phyloP scores from a whole-genome alignment of 2,113 vertebrate species.

The Percopsis transmontana region DNA sequence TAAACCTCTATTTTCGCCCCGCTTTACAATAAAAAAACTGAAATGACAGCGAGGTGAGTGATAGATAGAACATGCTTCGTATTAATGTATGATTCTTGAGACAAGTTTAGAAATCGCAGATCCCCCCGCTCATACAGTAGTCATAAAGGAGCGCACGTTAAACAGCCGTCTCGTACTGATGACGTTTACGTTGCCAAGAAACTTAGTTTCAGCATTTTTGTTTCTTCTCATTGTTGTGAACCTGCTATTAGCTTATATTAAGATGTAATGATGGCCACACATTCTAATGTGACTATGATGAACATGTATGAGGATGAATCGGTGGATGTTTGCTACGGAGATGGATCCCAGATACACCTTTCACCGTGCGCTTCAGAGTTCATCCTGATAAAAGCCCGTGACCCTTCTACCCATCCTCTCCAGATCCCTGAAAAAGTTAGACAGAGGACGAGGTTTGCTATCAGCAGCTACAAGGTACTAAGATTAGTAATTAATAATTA shows the following conservation, averaged over 20 bases:
- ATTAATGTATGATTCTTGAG: no score
- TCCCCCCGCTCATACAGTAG: not conserved
- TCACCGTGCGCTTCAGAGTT: slow-evolving; percentile 89
- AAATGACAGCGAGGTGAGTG: no score
- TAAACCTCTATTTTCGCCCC: no score
- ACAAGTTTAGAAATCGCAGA: not conserved
- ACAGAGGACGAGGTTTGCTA: slow-evolving; percentile 84
- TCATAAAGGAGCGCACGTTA: not conserved
- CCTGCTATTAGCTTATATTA: no score
- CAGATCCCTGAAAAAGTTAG: slow-evolving; percentile 68
- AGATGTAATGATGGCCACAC: slow-evolving; percentile 38
- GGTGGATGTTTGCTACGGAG: slow-evolving; percentile 77
- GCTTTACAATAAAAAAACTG: no score
- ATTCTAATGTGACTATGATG: slow-evolving; percentile 62
- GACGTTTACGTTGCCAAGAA: not conserved
- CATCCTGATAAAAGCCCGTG: slow-evolving; percentile 68
- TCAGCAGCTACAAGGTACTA: slow-evolving; percentile 82
- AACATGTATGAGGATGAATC: slow-evolving; percentile 83
- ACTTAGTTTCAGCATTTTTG: no score
- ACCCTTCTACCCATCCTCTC: slow-evolving; percentile 71
- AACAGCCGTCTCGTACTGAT: not conserved
- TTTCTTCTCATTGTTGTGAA: no score
- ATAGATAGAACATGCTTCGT: no score
- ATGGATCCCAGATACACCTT: slow-evolving; percentile 78
- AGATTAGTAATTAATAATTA: not conserved